Evolutionary conservation across 2,113 vertebrate species (phyloP), one percentile per base, ranked within the genome.

Genomic region (Sturnira hondurensis): DNA sequence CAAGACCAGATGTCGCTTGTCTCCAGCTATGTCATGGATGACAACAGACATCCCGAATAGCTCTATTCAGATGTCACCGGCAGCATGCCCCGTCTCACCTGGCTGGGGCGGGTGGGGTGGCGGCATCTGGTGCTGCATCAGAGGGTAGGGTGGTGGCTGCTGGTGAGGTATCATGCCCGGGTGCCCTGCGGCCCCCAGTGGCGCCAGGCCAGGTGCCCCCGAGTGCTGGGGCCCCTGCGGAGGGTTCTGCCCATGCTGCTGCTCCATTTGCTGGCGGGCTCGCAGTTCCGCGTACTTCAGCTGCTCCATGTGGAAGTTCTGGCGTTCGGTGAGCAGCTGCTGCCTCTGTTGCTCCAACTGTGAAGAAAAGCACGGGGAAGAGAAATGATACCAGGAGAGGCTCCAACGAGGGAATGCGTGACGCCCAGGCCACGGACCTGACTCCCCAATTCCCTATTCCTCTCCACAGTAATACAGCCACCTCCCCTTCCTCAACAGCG

Each of bases 231-330:
- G 98, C 0, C 98, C 47, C 89, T 98, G 98, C n/a, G 97, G 98
- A 0, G 98, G 97, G 78, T 92, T 98, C 73, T 99, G 99, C 92
- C 98, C 98, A 92, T 99, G 99, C 97, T 92, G 99, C 97, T 99
- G 99, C 96, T 99, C 99, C 98, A 99, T 99, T 98, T 99, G 99
- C 98, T 99, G 99, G 2, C 99, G 98, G 9, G 99, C 99, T 95
- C 99, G 98, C 54, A 99, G 96, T 94, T 99, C 99, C 0, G 99
- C 99, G 0, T 99, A 99, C n/a, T 99, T 99, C 36, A 99, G 98
- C 98, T 99, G 99, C 96, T 99, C 99, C 99, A 99, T 99, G 99
- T 99, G 99, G 97, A 99, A 99, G 7, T 99, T 99, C 98, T 99
- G 99, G 2, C 99, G 99, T 90, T 99, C 99, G 0, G 99, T 99